Evolutionary conservation across 2,113 vertebrate genomes (phyloP).

Genomic region (Barbus barbus): DNA sequence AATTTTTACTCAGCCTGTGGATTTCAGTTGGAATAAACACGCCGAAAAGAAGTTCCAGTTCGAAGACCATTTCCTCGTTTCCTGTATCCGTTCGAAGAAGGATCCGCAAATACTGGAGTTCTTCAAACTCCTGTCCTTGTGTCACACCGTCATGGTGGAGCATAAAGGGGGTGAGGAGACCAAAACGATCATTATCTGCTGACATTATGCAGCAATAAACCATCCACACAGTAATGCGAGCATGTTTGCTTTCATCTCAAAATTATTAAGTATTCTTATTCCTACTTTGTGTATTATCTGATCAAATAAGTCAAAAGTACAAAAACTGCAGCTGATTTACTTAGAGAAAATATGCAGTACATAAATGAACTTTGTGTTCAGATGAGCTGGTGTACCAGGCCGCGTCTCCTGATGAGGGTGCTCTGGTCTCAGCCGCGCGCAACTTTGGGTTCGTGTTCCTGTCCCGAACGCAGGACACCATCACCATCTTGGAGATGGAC

Average conservation of each 20-base stretch:
- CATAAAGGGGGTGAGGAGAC: constrained; percentile 77
- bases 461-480: constrained; percentile 87
- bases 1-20: constrained; percentile 76
- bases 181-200: background rate
- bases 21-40: constrained; percentile 87
- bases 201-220: background rate
- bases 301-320: no score
- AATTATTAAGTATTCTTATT: background rate
- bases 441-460: constrained; percentile 94
- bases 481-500: constrained; percentile 89
- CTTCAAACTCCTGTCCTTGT: constrained; percentile 91
- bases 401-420: constrained; percentile 89
- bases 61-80: constrained; percentile 83
- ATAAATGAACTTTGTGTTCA: constrained; percentile 41
- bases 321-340: background rate
- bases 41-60: constrained; percentile 86
- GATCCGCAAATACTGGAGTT: constrained; percentile 83
- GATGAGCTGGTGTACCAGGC: constrained; percentile 84
- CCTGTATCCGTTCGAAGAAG: constrained; percentile 78
- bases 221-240: background rate
- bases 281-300: background rate
- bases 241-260: background rate
- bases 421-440: constrained; percentile 88
- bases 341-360: background rate
- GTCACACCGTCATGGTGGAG: constrained; percentile 96